Conservation (phyloP, 1,140 invertebrate genomes). For the Reticulitermes speratus region DNA sequence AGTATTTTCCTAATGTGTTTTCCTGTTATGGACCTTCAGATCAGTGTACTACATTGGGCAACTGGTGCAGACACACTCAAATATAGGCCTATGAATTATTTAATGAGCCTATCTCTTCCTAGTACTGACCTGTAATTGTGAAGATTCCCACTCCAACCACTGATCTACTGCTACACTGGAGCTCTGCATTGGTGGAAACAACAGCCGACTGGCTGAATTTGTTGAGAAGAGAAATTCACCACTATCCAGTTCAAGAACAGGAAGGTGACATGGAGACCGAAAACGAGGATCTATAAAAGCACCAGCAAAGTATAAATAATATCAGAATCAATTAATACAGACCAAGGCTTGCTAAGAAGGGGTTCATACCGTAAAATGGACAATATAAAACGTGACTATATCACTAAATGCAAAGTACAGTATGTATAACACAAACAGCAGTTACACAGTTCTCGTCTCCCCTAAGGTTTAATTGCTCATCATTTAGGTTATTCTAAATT, state of each 20-base stretch:
- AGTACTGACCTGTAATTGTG: conserved; percentile 53
- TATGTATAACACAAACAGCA: not conserved
- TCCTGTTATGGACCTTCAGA: too few species aligned
- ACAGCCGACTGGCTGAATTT: conserved; percentile 36
- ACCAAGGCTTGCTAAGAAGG: not conserved
- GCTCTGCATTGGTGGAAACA: conserved; percentile 35
- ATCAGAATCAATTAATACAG: not conserved
- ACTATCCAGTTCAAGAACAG: conserved; percentile 37
- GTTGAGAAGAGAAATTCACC: conserved; percentile 38
- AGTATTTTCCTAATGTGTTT: too few species aligned
- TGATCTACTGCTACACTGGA: conserved; percentile 35
- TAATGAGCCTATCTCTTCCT: not conserved
- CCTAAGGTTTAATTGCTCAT: too few species aligned
- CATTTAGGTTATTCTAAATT: too few species aligned
- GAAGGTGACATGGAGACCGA: conserved; percentile 35
- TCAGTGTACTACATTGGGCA: too few species aligned
- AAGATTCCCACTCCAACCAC: conserved; percentile 68
- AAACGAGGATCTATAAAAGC: conserved; percentile 36
- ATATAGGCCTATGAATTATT: too few species aligned
- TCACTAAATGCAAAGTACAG: not conserved
- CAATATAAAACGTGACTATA: not conserved
- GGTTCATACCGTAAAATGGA: not conserved
- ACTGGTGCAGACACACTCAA: too few species aligned
- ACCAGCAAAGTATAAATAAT: not conserved
- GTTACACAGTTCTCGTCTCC: too few species aligned